Base-by-base conservation (phyloP, 2,113 vertebrate genomes). In the Gadus chalcogrammus region DNA sequence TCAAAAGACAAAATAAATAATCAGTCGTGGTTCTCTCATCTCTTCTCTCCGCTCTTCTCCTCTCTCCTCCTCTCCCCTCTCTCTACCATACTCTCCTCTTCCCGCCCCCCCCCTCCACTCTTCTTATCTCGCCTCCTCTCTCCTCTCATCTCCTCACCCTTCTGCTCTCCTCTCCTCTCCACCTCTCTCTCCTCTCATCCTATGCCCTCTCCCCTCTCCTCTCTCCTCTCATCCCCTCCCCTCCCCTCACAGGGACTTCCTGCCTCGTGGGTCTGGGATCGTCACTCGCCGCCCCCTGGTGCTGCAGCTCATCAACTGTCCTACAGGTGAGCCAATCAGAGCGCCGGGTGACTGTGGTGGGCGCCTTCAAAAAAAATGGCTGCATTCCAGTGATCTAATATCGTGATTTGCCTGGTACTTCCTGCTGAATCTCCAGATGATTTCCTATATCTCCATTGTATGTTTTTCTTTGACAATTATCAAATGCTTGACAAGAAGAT, bases 261-360 rank as follows among this genome's bases (percentile, higher is more conserved):
- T 98, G 59, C 96, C 97, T 60, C 94, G 97, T 60, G 96, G 96
- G 67, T 98, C 97, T 81, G 97, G 97, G 62, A 98, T 98, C 0
- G 96, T 98, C 68, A 99, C 96, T 73, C 91, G 96, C 1, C 93
- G 96, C 52, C 97, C 97, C 0, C 92, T 99, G 73, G 96, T 98
- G 79, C 87, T 99, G 78, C 96, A 99, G 88, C 93, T 99, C 78
- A 95, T 97, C 53, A 96, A 92, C 65, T 84, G 93, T 70, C 87
- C 91, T 55, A 96, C 97, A 92, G 95, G 97, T 98, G 88, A 84
- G 75, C 12, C 12, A 48, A 48, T 9, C 42, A 48, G 42, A 48
- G 42, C 42, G 8, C 42, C 42, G 2, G 42, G 9, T 48, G 8
- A 1, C 12, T 9, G 9, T 48, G 42, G 42, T 48, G 42, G 42